Evolutionary conservation across 2,888 invertebrate species (phyloP).

Genomic region (Dryobotodes eremita): DNA sequence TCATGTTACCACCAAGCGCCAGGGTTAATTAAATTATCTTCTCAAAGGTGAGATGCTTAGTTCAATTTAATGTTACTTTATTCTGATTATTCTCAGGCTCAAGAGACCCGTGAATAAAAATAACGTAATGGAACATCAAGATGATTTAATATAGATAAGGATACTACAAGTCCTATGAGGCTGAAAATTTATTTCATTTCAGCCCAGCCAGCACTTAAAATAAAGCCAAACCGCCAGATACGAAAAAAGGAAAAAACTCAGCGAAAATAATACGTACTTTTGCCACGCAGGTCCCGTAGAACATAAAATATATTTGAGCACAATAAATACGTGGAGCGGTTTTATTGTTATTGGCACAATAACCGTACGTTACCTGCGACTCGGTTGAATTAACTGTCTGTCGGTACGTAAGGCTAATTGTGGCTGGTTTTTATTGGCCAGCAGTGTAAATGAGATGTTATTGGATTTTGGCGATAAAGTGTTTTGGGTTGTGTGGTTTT

Average conservation of each 20-base stretch:
- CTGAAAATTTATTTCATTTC: slow-evolving; percentile 8
- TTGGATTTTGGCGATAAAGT: slow-evolving; percentile 59
- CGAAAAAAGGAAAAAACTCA: slow-evolving; percentile 30
- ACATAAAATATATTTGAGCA: slow-evolving; percentile 69
- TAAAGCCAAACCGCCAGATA: slow-evolving; percentile 8
- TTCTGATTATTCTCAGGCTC: background rate
- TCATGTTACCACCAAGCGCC: no score
- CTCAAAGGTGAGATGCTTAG: background rate
- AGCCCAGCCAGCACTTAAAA: slow-evolving; percentile 13
- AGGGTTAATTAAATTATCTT: no score
- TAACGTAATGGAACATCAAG: background rate
- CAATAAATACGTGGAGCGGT: slow-evolving; percentile 61
- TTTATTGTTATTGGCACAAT: slow-evolving; percentile 72
- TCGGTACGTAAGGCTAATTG: slow-evolving; percentile 67
- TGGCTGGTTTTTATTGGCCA: slow-evolving; percentile 64
- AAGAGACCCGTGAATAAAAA: background rate
- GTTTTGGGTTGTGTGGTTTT: background rate
- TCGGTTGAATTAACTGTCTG: slow-evolving; percentile 66
- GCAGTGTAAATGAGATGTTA: slow-evolving; percentile 60
- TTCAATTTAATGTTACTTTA: background rate
- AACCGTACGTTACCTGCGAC: slow-evolving; percentile 70
- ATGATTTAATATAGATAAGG: background rate
- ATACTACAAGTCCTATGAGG: background rate
- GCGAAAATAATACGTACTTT: slow-evolving; percentile 43
- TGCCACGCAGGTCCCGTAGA: slow-evolving; percentile 59